Base-by-base conservation (phyloP, 2,888 invertebrate genomes). In the Cetonia aurata region DNA sequence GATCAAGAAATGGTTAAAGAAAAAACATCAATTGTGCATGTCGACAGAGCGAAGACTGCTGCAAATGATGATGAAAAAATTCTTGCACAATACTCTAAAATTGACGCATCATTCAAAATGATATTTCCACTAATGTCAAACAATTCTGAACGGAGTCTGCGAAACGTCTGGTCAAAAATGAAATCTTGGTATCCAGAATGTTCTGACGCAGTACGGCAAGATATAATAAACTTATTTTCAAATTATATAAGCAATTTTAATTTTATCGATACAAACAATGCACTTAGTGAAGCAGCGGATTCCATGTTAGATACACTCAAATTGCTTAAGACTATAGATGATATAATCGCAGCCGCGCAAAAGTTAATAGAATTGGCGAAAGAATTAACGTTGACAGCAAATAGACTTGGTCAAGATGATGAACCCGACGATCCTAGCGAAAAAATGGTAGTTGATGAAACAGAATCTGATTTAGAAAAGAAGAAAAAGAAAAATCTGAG, bases 401-500 rank as follows among this genome's bases (percentile, higher is more conserved):
- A 69, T 48, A 67, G 55, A 37, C 3, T 56, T n/a, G 73, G 71
- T 53, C 66, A 70, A 15, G 25, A 59, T 46, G 66, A 74, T 13
- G 71, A 74, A 57, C 62, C 66, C 41, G 73, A 74, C 59, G 73
- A 74, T 65, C 56, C 67, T 55, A 70, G 75, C 53, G 67, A 71
- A 10, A 71, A 73, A 42, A 46, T 13, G 10, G 53, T 56, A 17
- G 72, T 67, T 1, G 71, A 72, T 41, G 67, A 68, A 4, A 56
- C 75, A 4, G 72, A 75, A 67, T 72, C 75, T 55, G 67, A 73
- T 69, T 67, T 71, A 33, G 79, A 76, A 69, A 48, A 77, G 46
- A 73, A 71, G 62, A 77, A 77, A 69, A 80, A 78, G 73, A 83
- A 80, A 72, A 83, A 82, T 60, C 80, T 80, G 72, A 78, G 79